These are phyloP conservation scores for Cyprinella venusta DNA, from an alignment of 2,797 vertebrate genomes.

Conservation along the genomic window DNA sequence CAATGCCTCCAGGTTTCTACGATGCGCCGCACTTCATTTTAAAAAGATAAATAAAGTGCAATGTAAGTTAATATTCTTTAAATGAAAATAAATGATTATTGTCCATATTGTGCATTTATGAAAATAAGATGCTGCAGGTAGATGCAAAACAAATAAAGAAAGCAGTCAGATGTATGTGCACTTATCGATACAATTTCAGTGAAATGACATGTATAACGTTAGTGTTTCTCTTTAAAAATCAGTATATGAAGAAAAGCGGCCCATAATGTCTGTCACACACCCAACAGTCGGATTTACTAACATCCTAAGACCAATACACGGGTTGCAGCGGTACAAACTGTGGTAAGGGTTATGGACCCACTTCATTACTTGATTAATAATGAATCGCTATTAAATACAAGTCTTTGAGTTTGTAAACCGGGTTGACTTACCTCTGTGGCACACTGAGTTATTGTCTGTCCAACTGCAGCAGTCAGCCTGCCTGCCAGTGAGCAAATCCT, in stretches of 20 bases:
- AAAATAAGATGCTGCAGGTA: not conserved
- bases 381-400: not conserved
- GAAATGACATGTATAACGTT: not conserved
- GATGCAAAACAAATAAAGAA: not conserved
- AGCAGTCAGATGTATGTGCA: not conserved
- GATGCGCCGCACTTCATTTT: not conserved
- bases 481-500: constrained; percentile 45
- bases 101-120: not conserved
- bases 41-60: not conserved
- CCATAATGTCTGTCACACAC: constrained; percentile 38
- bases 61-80: not conserved
- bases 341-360: not conserved
- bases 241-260: constrained; percentile 2
- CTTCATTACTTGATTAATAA: too few species aligned
- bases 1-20: not conserved
- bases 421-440: constrained; percentile 61
- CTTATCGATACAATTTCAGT: not conserved
- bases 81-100: not conserved
- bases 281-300: constrained; percentile 25
- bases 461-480: constrained; percentile 64
- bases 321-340: not conserved
- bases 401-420: not conserved
- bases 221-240: not conserved
- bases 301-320: not conserved
- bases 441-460: constrained; percentile 64